Evolutionary conservation across 1,140 invertebrate genomes (phyloP), one percentile per base, ranked within the genome.

Genomic region (Pseudomyrmex gracilis): DNA sequence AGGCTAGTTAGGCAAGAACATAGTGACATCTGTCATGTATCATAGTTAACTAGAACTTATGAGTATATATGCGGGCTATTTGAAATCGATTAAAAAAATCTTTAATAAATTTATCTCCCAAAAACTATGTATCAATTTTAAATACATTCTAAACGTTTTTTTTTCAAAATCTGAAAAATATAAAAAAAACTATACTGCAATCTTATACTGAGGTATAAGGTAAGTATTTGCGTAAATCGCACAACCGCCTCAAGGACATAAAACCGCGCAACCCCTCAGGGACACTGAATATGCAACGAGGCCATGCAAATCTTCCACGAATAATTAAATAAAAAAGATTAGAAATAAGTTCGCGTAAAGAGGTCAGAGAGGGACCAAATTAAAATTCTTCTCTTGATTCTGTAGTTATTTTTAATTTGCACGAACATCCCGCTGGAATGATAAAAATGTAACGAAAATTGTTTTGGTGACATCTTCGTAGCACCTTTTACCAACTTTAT

Each of bases 1-100:
- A 82, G 55, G 13, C n/a, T 58, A 70, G 63, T 76, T 34, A 24
- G 10, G 34, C 71, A 63, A 68, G 71, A 45, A 67, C 51, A 53
- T n/a, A 61, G 63, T n/a, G 61, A 70, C 43, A 66, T 68, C 66
- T 47, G 22, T 22, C 12, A 53, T 17, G 13, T 34, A 51, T 43
- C 34, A 47, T 17, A 8, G 15, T 1, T 70, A 10, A 15, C n/a
- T 4, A 24, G 15, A 22, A 10, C 43, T 34, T 68, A 51, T n/a
- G 45, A 20, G 20, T 57, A 43, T 45, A 49, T 7, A 64, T 17
- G 45, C 45, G 45, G 17, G 7, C 49, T 49, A 43, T 15, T 68
- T 53, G 8, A 1, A 8, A 8, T 13, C 2, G 0, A 34, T 71
- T 13, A 2, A 43, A n/a, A 49, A 61, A 61, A 34, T n/a, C 2